Evolutionary conservation across 2,113 vertebrate species (phyloP).

Genomic region (Coptodon bakossiorum): DNA sequence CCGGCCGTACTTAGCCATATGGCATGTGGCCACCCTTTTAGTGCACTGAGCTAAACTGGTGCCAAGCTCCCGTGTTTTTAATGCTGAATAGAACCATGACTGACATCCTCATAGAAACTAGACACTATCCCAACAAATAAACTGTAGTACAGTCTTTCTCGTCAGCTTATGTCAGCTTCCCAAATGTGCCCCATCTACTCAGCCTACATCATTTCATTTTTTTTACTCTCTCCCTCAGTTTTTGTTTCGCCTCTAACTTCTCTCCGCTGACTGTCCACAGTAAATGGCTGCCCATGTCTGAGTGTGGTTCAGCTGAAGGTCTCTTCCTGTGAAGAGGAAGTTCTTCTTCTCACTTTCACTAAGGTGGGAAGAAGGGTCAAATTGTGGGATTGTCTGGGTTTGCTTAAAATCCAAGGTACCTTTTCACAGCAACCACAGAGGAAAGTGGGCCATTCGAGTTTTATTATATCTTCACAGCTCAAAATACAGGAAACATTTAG

Average conservation of each 20-base stretch:
- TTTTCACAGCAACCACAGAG: neutral
- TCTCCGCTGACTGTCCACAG: neutral
- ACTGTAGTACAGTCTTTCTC: neutral
- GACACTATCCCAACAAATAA: neutral
- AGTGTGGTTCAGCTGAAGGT: neutral
- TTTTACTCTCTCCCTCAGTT: neutral
- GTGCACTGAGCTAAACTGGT: neutral
- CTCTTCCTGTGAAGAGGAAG: neutral
- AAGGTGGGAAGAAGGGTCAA: neutral
- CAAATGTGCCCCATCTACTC: neutral
- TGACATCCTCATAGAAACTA: neutral
- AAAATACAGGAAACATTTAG: neutral
- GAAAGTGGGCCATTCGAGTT: neutral
- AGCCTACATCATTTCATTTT: neutral
- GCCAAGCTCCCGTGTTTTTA: neutral
- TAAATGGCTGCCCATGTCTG: neutral
- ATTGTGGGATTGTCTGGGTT: neutral
- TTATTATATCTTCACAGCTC: neutral
- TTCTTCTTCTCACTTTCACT: neutral
- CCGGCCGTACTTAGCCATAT: accelerated
- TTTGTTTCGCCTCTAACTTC: neutral
- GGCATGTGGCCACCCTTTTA: neutral
- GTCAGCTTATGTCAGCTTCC: neutral
- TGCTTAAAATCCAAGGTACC: neutral
- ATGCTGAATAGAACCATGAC: neutral